These are phyloP conservation scores for Enhydra lutris DNA, from an alignment of 2,113 vertebrate species.

Conservation along the genomic window DNA sequence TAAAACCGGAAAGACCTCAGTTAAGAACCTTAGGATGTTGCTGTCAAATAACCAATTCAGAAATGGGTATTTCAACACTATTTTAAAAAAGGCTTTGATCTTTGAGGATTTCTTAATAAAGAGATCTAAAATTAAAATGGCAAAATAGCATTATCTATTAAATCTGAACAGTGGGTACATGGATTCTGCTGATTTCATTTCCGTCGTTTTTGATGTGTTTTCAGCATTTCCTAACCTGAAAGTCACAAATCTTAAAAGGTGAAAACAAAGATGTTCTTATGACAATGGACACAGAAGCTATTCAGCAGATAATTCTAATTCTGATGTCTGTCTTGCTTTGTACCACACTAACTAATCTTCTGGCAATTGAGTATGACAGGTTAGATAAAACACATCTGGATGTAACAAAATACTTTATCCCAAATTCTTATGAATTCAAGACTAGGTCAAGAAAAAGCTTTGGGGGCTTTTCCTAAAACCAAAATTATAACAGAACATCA, in stretches of 20 bases:
- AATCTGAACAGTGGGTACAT: not conserved
- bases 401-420: not conserved
- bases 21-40: not conserved
- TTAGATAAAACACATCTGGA: conserved; percentile 1
- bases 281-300: not conserved
- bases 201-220: not conserved
- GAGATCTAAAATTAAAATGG: conserved; percentile 1
- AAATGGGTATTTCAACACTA: not conserved
- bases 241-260: not conserved
- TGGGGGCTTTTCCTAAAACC: conserved; percentile 21
- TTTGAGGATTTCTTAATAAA: conserved; percentile 33
- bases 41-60: not conserved
- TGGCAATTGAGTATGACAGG: not conserved
- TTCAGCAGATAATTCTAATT: not conserved
- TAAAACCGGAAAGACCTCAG: not conserved
- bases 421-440: not conserved
- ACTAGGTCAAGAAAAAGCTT: not conserved
- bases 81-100: not conserved
- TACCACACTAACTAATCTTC: not conserved
- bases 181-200: not conserved
- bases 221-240: not conserved
- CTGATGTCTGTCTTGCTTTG: conserved; percentile 11
- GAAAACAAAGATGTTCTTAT: conserved; percentile 6
- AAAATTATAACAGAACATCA: conserved; percentile 44
- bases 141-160: conserved; percentile 9